A percentile compares a stretch with the other conserved stretches of the same genome.
phyloP scores from a whole-genome alignment of 1,140 invertebrate genomes.

The Drosophila seguyi region DNA sequence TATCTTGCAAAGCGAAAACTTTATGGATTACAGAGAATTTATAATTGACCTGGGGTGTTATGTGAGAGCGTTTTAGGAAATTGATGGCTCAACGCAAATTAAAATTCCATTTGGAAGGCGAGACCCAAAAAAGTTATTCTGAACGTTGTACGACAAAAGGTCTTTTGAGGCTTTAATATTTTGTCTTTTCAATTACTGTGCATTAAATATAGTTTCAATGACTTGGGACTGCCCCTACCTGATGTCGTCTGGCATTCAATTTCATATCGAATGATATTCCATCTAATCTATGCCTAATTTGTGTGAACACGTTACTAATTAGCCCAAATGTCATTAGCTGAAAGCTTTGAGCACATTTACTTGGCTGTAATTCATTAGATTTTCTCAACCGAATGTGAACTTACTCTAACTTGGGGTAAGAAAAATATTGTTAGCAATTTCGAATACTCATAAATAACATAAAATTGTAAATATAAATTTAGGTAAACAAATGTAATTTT shows the following conservation, averaged over 20 bases:
- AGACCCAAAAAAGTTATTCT: background rate
- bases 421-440: background rate
- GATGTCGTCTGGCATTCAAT: conserved; percentile 12
- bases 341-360: conserved; percentile 47
- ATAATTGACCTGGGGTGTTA: conserved; percentile 32
- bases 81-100: conserved; percentile 41
- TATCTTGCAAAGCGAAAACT: conserved; percentile 16
- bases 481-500: background rate
- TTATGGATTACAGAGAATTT: conserved; percentile 48
- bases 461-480: background rate
- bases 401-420: background rate
- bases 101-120: conserved; percentile 18
- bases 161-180: conserved; percentile 1
- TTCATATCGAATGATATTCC: conserved; percentile 36
- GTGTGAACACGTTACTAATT: conserved; percentile 64
- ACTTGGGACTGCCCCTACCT: background rate
- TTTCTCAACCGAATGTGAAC: background rate
- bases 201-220: background rate
- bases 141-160: conserved; percentile 6
- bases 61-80: conserved; percentile 27
- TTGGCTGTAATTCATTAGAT: conserved; percentile 46
- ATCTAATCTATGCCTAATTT: conserved; percentile 64
- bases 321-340: conserved; percentile 51
- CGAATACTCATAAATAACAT: too few species aligned
- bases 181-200: conserved; percentile 4